Base-by-base conservation (phyloP, 2,888 invertebrate species). In the Candidula unifasciata region DNA sequence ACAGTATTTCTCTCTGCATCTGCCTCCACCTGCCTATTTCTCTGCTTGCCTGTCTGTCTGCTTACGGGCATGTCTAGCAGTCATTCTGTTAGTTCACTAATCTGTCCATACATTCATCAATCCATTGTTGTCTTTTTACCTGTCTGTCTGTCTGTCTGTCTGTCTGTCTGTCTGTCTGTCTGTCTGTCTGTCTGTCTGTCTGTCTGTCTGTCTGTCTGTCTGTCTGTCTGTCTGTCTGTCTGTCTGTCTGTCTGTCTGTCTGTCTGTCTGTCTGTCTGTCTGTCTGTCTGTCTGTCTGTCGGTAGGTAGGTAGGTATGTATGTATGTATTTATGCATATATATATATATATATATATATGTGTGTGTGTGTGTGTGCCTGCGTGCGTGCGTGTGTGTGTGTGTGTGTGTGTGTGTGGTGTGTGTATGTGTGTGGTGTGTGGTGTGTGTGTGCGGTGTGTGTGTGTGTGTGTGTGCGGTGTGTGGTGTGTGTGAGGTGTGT, bases 1-100 rank as follows among this genome's bases (percentile, higher is more conserved):
- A n/a, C n/a, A n/a, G n/a, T n/a, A n/a, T 54, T 24, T 57, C 82
- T 30, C 74, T 73, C 73, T 57, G 73, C 57, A 21, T 57, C 82
- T 57, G 57, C 35, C 35, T 74, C 66, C 30, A 44, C 54, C 52
- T 76, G 27, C 52, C n/a, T 76, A n/a, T 54, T 27, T 74, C 21
- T 54, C 52, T 76, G 27, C 54, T 10, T 76, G n/a, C 52, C 8
- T 54, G 24, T 54, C 10, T 73, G n/a, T 6, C n/a, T 60, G 24
- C 30, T 30, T 37, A 6, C 30, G 74, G 30, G 21, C 35, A 21
- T 60, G 73, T 24, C 76, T 74, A 57, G 33, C 82, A 60, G 18
- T 60, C 82, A n/a, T 57, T 37, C 60, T 74, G 37, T 60, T 6
- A 13, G 24, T 76, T 10, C 54, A n/a, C 54, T n/a, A 54, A n/a